Conservation (phyloP, 2,888 invertebrate species). For the Drosophila meridiana region DNA sequence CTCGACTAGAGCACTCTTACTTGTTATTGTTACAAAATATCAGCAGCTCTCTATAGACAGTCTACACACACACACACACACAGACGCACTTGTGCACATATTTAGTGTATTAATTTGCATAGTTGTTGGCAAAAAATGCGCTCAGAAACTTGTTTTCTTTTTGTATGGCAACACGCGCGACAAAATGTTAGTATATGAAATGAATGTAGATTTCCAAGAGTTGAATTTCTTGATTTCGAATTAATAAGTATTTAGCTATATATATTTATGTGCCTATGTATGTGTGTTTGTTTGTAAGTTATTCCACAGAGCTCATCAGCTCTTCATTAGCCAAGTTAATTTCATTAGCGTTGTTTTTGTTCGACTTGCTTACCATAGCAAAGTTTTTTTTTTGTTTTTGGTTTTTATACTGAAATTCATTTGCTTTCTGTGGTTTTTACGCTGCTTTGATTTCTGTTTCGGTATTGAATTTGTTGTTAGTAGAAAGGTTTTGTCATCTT, state of each 20-base stretch:
- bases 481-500: slow-evolving; percentile 52
- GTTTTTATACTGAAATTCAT: slow-evolving; percentile 17
- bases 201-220: slow-evolving; percentile 54
- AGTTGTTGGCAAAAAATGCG: slow-evolving; percentile 62
- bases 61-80: slow-evolving; percentile 19
- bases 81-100: slow-evolving; percentile 25
- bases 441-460: slow-evolving; percentile 37
- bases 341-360: slow-evolving; percentile 66
- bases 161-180: slow-evolving; percentile 57
- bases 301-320: slow-evolving; percentile 59
- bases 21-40: slow-evolving; percentile 76
- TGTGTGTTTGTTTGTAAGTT: slow-evolving; percentile 7
- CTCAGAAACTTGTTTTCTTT: slow-evolving; percentile 59
- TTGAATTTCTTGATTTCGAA: slow-evolving; percentile 56
- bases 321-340: slow-evolving; percentile 76
- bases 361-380: slow-evolving; percentile 21
- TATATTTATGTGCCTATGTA: neutral
- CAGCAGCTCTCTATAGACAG: slow-evolving; percentile 42
- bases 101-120: slow-evolving; percentile 71
- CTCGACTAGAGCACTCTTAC: too few species aligned
- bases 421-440: slow-evolving; percentile 32
- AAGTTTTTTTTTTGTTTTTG: neutral
- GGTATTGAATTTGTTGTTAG: slow-evolving; percentile 38
- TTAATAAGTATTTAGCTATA: slow-evolving; percentile 15
- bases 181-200: slow-evolving; percentile 72